Evolutionary conservation across 2,797 vertebrate genomes (phyloP), one percentile per base, ranked within the genome.

Genomic region (Pampus argenteus): DNA sequence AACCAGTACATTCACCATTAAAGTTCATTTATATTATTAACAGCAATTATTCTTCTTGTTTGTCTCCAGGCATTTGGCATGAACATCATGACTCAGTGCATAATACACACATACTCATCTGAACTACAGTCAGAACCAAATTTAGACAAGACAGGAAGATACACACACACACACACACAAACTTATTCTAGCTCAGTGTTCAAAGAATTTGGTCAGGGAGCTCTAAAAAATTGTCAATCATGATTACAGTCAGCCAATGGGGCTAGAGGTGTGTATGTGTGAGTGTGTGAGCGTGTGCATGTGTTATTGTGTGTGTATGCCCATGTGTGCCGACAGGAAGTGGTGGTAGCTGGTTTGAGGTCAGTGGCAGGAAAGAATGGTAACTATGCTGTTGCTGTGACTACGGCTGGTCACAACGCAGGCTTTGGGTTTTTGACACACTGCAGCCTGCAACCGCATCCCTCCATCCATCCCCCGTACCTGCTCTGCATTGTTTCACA

Each of bases 311-410:
- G 48, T 70, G 66, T 78, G 60, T 79, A 18, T 85, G 78, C 73
- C 65, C 57, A 6, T 85, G 75, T 69, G 79, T 86, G 84, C 80
- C 86, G 90, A 94, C 89, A 93, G 91, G 92, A 94, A 93, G 90
- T 94, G 92, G 93, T 82, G 85, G 83, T 89, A 85, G 88, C 85
- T 91, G 85, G 88, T 90, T 88, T 94, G 94, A 92, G 94, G 94
- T 94, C 89, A 83, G 91, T 78, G 88, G 89, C 88, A 91, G 91
- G 90, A 94, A 93, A 93, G 93, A 94, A 95, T 95, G 91, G 94
- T 84, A 95, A 84, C 89, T 94, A 94, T 95, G 94, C 87, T 91
- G 91, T 89, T 93, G 88, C 91, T 92, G 88, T 89, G 93, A 93
- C 88, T 78, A 83, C 63, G 48, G 84, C 87, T 91, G 91, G 90